Percentiles rank a stretch among this genome's conserved stretches.
These are phyloP conservation scores for Gobius niger DNA, from an alignment of 2,113 vertebrate genomes.

Conservation along the genomic window DNA sequence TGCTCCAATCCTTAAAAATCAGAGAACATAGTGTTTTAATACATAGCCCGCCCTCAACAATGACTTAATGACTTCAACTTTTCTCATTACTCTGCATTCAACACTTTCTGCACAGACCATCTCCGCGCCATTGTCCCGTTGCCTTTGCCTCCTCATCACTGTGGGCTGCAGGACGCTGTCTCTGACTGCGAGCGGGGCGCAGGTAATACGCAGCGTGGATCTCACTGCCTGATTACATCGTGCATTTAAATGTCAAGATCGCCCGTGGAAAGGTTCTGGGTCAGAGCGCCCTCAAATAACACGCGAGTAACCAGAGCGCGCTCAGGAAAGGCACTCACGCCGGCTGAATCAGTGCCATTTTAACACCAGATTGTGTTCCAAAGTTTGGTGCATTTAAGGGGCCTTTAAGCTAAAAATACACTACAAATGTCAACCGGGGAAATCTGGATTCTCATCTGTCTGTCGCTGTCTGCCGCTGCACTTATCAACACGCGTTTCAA, in stretches of 20 bases:
- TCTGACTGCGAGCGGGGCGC: conserved; percentile 1
- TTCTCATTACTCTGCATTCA: neutral
- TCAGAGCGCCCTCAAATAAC: conserved; percentile 17
- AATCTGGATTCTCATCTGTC: conserved; percentile 7
- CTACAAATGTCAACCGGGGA: conserved; percentile 15
- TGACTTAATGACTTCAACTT: too few species aligned
- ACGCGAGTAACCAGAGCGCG: neutral
- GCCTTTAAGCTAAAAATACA: conserved; percentile 12
- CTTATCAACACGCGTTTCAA: conserved; percentile 10
- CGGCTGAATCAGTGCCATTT: conserved; percentile 3
- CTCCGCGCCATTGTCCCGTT: conserved; percentile 5
- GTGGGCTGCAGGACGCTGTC: neutral
- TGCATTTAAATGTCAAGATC: conserved; percentile 51
- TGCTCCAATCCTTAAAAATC: too few species aligned
- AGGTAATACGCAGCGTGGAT: conserved; percentile 9
- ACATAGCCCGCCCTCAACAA: too few species aligned
- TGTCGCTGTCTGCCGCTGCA: neutral
- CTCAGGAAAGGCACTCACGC: neutral
- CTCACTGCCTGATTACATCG: conserved; percentile 30
- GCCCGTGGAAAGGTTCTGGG: conserved; percentile 23
- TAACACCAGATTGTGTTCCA: neutral
- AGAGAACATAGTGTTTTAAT: too few species aligned
- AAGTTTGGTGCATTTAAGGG: neutral
- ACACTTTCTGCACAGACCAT: neutral
- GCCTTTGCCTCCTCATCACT: neutral